phyloP scores from a whole-genome alignment of 2,888 invertebrate genomes.

The Luffia ferchaultella region DNA sequence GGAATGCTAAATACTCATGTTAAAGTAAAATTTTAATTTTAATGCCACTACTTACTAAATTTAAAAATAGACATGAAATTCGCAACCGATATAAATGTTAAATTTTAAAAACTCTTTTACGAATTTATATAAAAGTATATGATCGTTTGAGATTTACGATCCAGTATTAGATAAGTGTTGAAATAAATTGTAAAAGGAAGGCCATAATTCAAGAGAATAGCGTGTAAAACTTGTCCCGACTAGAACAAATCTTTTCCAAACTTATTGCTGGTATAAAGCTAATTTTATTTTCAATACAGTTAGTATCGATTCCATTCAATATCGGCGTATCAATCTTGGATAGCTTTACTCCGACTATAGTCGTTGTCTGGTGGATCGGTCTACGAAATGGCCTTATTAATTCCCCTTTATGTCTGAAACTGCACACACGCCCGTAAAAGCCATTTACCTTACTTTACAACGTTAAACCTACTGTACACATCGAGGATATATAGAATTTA shows the following conservation, averaged over 20 bases:
- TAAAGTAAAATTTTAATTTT: too few relatives aligned
- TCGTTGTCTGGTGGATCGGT: slow-evolving; percentile 43
- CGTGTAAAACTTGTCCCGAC: not conserved
- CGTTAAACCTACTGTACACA: slow-evolving; percentile 19
- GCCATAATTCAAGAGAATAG: not conserved
- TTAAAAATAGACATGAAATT: too few relatives aligned
- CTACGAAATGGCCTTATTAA: slow-evolving; percentile 57
- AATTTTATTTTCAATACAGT: not conserved
- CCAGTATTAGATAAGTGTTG: not conserved
- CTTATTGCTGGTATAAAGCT: not conserved
- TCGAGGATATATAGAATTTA: not conserved
- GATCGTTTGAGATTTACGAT: not conserved
- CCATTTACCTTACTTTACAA: slow-evolving; percentile 49
- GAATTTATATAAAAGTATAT: not conserved
- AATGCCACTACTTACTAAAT: too few relatives aligned
- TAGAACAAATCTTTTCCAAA: not conserved
- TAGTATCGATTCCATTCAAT: slow-evolving; percentile 54
- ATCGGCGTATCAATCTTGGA: slow-evolving; percentile 35
- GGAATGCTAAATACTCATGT: too few relatives aligned
- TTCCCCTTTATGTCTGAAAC: slow-evolving; percentile 50
- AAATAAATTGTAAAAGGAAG: not conserved
- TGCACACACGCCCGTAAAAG: slow-evolving; percentile 42
- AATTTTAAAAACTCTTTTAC: too few relatives aligned
- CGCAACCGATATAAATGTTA: too few relatives aligned
- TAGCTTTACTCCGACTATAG: slow-evolving; percentile 30